Percentiles rank a stretch among this genome's conserved stretches.
Conservation (phyloP, 2,888 invertebrate genomes). For the Dichetophora obliterata region DNA sequence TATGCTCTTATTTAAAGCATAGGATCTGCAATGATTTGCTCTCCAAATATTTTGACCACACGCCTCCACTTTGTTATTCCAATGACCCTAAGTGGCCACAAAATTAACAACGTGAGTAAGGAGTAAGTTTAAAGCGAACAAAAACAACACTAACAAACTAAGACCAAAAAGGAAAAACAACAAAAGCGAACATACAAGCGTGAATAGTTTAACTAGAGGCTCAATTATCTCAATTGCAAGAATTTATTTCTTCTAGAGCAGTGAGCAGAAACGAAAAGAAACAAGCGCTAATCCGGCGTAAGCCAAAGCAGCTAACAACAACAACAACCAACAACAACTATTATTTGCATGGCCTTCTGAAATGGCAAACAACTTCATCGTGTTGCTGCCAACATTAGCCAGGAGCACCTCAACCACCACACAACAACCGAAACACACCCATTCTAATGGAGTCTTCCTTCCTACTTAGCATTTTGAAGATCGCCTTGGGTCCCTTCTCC, state of each 20-base stretch:
- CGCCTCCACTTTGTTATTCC: slow-evolving; percentile 16
- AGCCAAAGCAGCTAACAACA: neutral
- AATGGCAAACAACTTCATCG: slow-evolving; percentile 60
- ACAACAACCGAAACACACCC: slow-evolving; percentile 19
- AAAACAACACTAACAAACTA: neutral
- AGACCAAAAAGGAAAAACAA: neutral
- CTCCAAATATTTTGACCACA: neutral
- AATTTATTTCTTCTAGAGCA: neutral
- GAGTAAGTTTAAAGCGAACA: neutral
- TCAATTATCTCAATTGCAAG: slow-evolving; percentile 35
- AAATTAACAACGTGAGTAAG: neutral
- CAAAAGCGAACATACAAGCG: slow-evolving; percentile 19
- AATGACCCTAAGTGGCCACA: neutral
- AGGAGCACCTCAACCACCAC: slow-evolving; percentile 31
- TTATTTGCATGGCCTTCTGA: slow-evolving; percentile 54
- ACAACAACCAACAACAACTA: neutral
- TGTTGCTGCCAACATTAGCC: slow-evolving; percentile 35
- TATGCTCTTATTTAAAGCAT: neutral
- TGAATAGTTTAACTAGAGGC: slow-evolving; percentile 28
- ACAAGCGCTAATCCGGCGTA: neutral
- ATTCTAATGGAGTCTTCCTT: slow-evolving; percentile 36
- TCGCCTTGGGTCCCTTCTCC: slow-evolving; percentile 15
- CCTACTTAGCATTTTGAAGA: slow-evolving; percentile 37
- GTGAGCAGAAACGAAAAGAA: neutral
- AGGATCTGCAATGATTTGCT: neutral